Evolutionary conservation across 2,113 vertebrate species (phyloP), one percentile per base, ranked within the genome.

Genomic region (Copsychus sechellarum): DNA sequence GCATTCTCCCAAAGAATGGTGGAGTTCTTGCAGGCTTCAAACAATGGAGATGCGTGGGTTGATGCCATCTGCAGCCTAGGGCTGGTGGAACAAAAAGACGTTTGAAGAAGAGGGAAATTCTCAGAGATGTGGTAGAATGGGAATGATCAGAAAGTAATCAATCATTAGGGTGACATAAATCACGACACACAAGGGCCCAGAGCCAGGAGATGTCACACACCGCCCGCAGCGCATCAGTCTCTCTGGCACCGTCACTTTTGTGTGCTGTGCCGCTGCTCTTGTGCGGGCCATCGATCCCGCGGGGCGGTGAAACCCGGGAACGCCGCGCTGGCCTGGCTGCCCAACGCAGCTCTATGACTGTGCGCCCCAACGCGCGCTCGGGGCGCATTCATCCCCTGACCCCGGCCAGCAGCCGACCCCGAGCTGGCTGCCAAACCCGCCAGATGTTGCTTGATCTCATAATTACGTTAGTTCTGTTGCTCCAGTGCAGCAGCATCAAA

Each of bases 11-110:
- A 42, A 91, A 98, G 98, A 98, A 98, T 97, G 96, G 97, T 31
- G 23, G 82, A 58, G 94, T 85, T 94, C 98, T 98, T 93, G 79
- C 95, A 87, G 98, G 97, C 97, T 97, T 95, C 97, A 97, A 96
- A 99, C 98, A 99, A 99, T 98, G 98, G 98, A 97, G 97, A 97
- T 98, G 99, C 95, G 99, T 99, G 98, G 99, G 99, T 93, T 98
- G 98, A 97, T 98, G 98, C 98, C 99, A 98, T 99, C 98, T 99
- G 98, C 97, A 97, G 97, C 98, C 98, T 97, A 95, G 93, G 97
- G 97, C 90, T 88, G 65, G 90, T 69, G 81, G 80, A 97, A 99
- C 98, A 99, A 99, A 98, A 98, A 97, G 97, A 64, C 93, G 92
- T 95, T 97, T 98, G 97, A 98, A 90, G 95, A 95, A 92, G 86